Evolutionary conservation across 2,113 vertebrate species (phyloP).

Genomic region (Antigone vipio): DNA sequence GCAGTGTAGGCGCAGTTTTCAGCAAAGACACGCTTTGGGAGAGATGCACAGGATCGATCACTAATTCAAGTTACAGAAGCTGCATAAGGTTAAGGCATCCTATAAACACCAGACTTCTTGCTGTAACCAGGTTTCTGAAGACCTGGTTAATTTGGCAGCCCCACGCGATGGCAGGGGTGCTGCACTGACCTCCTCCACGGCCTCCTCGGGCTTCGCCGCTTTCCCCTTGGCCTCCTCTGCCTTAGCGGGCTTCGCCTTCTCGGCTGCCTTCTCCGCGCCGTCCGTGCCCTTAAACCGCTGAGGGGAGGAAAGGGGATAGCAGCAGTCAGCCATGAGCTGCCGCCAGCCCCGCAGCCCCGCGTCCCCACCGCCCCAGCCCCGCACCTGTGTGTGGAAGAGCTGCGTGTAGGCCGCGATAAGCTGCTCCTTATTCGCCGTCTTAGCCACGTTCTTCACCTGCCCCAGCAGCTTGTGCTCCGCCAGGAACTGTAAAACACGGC

Average conservation of each 20-base stretch:
- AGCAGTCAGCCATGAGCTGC: fast-evolving
- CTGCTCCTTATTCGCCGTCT: constrained; percentile 93
- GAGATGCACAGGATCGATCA: fast-evolving
- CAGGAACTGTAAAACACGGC: constrained; percentile 82
- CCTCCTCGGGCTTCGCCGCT: constrained; percentile 79
- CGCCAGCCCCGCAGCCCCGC: fast-evolving
- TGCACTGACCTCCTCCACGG: constrained; percentile 82
- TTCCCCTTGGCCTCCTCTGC: constrained; percentile 83
- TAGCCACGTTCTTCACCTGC: constrained; percentile 94
- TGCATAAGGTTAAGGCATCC: fast-evolving
- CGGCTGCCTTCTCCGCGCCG: constrained; percentile 74
- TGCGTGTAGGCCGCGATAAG: constrained; percentile 88
- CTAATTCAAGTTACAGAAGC: background rate
- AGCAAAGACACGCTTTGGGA: background rate
- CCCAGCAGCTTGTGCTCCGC: constrained; percentile 90
- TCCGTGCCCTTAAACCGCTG: constrained; percentile 92
- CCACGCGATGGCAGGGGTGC: fast-evolving
- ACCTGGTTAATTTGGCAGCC: fast-evolving
- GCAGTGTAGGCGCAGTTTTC: fast-evolving
- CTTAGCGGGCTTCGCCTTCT: constrained; percentile 85
- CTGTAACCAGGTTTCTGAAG: background rate
- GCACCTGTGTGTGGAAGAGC: constrained; percentile 89
- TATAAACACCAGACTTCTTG: background rate
- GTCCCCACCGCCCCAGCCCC: fast-evolving
- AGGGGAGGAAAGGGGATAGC: background rate